Base-by-base conservation (phyloP, 2,888 invertebrate genomes). In the Drosophila pseudotakahashii region DNA sequence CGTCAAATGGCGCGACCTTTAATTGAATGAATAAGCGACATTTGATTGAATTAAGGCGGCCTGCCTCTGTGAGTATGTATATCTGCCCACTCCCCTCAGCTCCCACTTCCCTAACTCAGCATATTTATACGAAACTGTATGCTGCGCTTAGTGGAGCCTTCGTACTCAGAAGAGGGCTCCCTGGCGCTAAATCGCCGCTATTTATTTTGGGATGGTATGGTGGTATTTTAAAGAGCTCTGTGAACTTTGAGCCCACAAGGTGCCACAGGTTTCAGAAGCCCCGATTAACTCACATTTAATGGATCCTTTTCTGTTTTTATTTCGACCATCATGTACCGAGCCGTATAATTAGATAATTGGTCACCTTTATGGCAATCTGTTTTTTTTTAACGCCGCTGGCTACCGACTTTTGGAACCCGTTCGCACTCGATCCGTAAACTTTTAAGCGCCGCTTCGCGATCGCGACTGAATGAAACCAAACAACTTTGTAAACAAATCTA, bases 21-120 rank as follows among this genome's bases (percentile, higher is more conserved):
- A 89, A 89, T 89, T 89, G 86, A 89, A 89, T 88, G 89, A 88
- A 87, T 88, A 89, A 88, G 89, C 88, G 89, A 85, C 89, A 80
- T 87, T 88, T 88, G 87, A 88, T 88, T 89, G 76, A 89, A 86
- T 89, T 84, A 88, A 89, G 72, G 68, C 76, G 55, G 73, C 45
- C 41, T 34, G 73, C 37, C 45, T 39, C 72, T 45, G 53, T 52
- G 59, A 47, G 36, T 57, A 19, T 55, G 26, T 57, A 23, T 61
- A 26, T 45, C 47, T 60, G 30, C 10, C 26, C 36, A 26, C 45
- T 37, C 26, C 26, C 19, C 47, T 16, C 47, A 11, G 7, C 4
- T 44, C 5, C 37, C 16, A 37, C 30, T 26, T 2, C 11, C 44
- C 23, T 2, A 26, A n/a, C 45, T 14, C 14, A 30, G 45, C 45